A percentile compares a stretch with the other conserved stretches of the same genome.
Evolutionary conservation across 2,888 invertebrate species (phyloP).

Genomic region (Apodemia mormo): DNA sequence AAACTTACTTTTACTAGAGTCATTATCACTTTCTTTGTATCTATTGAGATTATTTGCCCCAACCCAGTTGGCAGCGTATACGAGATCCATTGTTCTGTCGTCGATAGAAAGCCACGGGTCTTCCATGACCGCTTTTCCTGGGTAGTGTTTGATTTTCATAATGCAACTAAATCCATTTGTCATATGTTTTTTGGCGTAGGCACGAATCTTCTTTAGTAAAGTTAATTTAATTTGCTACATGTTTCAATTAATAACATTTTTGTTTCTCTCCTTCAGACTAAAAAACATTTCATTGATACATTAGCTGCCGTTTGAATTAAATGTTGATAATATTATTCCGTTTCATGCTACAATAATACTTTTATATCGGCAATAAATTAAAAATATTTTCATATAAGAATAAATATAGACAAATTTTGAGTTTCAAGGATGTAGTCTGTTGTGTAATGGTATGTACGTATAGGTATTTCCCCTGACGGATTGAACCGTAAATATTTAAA

Average conservation of each 20-base stretch:
- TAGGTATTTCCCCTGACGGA: too few species aligned
- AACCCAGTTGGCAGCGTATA: slow-evolving; percentile 93
- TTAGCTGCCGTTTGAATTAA: not conserved
- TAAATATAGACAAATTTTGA: too few species aligned
- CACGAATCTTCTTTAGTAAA: slow-evolving; percentile 31
- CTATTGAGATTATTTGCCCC: slow-evolving; percentile 83
- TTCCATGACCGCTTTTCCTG: slow-evolving; percentile 91
- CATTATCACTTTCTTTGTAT: slow-evolving; percentile 61
- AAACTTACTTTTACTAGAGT: slow-evolving; percentile 58
- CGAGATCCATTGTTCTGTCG: slow-evolving; percentile 87
- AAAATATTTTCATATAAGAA: not conserved
- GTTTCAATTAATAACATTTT: not conserved
- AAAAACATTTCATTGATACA: too few species aligned
- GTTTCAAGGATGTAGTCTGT: too few species aligned
- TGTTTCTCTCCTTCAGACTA: not conserved
- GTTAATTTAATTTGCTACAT: not conserved
- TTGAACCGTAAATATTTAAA: too few species aligned
- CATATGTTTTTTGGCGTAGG: slow-evolving; percentile 33
- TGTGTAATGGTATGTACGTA: too few species aligned
- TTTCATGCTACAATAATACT: not conserved
- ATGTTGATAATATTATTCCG: not conserved
- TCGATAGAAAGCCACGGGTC: slow-evolving; percentile 85
- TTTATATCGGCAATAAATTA: not conserved
- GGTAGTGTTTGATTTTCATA: slow-evolving; percentile 93
- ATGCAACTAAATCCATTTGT: slow-evolving; percentile 44